Conservation (phyloP, 2,888 invertebrate species). For the Amphimallon solstitiale region DNA sequence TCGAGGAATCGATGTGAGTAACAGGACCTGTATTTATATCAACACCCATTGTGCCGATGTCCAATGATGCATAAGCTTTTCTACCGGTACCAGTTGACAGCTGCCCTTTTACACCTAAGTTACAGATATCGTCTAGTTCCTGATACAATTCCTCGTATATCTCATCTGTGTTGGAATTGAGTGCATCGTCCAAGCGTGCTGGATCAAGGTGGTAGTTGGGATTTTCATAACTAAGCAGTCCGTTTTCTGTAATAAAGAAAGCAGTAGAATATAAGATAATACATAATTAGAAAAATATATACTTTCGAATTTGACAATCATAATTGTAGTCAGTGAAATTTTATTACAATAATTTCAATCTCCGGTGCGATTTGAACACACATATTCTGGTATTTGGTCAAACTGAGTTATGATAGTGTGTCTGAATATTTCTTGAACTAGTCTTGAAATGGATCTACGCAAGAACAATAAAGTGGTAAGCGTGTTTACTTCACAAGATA, state of each 20-base stretch:
- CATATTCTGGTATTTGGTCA: too few relatives aligned
- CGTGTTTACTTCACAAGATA: too few relatives aligned
- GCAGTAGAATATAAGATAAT: too few relatives aligned
- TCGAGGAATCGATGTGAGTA: conserved; percentile 62
- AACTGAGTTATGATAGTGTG: too few relatives aligned
- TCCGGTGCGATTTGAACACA: too few relatives aligned
- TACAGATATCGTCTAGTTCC: conserved; percentile 69
- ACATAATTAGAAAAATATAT: too few relatives aligned
- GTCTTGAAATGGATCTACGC: too few relatives aligned
- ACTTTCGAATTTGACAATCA: too few relatives aligned
- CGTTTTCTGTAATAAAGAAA: conserved; percentile 78
- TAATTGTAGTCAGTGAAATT: too few relatives aligned
- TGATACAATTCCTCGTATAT: conserved; percentile 79
- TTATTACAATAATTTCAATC: too few relatives aligned
- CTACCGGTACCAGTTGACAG: conserved; percentile 66
- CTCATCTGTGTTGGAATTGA: conserved; percentile 72
- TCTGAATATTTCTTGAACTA: too few relatives aligned
- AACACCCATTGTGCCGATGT: conserved; percentile 77
- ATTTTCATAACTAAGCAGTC: conserved; percentile 90
- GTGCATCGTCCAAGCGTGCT: conserved; percentile 79
- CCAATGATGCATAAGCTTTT: conserved; percentile 73
- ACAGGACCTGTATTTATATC: conserved; percentile 71
- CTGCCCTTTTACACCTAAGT: conserved; percentile 67
- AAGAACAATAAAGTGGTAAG: too few relatives aligned
- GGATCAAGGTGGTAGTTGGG: conserved; percentile 89